Conservation (phyloP, 2,888 invertebrate genomes). For the Neria commutata region DNA sequence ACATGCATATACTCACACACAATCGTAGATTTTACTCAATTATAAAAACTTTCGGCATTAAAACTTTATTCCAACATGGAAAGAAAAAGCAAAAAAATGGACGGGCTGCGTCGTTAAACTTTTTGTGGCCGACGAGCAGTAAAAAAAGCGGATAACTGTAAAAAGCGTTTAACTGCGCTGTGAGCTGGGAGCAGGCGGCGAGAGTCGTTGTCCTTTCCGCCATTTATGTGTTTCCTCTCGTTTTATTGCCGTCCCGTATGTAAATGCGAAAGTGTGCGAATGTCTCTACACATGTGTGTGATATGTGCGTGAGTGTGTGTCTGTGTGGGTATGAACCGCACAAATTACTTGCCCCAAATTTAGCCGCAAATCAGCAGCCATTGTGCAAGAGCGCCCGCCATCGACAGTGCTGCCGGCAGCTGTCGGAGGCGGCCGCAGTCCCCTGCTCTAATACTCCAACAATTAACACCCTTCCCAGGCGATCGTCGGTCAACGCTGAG, state of each 20-base stretch:
- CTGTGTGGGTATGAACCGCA: too few relatives aligned
- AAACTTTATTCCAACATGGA: conserved; percentile 47
- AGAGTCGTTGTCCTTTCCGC: not conserved
- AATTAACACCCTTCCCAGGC: not conserved
- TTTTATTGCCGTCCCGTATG: not conserved
- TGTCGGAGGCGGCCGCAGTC: not conserved
- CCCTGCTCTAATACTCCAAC: not conserved
- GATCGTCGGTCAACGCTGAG: too few relatives aligned
- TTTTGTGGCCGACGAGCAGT: conserved; percentile 23
- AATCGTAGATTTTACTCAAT: conserved; percentile 44
- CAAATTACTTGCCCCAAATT: too few relatives aligned
- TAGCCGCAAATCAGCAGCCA: too few relatives aligned
- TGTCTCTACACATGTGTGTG: too few relatives aligned
- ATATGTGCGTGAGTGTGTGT: too few relatives aligned
- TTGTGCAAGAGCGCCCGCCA: too few relatives aligned
- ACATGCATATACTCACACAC: not conserved
- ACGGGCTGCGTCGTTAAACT: conserved; percentile 25
- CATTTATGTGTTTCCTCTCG: not conserved
- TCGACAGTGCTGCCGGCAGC: too few relatives aligned
- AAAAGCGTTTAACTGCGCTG: not conserved
- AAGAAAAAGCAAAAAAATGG: conserved; percentile 1
- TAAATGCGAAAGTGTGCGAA: too few relatives aligned
- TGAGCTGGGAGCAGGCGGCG: not conserved
- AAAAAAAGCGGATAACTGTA: not conserved
- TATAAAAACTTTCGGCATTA: conserved; percentile 56